A percentile compares a stretch with the other conserved stretches of the same genome.
Evolutionary conservation across 2,797 vertebrate species (phyloP).

Genomic region (Sciurus carolinensis): DNA sequence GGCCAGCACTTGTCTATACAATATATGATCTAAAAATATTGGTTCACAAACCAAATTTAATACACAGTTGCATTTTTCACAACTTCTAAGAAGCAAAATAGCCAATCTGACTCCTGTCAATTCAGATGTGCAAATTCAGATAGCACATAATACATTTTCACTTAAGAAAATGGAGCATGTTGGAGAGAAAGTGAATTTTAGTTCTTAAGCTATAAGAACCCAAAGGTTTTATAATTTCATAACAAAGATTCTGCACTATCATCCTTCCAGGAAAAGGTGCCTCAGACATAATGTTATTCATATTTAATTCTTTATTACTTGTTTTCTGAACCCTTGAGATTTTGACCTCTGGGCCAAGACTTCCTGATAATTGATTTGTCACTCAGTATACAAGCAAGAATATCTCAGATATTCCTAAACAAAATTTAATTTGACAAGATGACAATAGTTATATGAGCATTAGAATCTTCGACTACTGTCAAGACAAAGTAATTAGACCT

Average conservation of each 20-base stretch:
- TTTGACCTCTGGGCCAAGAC: neutral
- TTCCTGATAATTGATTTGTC: neutral
- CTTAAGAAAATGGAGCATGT: neutral
- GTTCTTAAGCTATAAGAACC: neutral
- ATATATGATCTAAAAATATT: neutral
- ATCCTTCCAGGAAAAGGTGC: slow-evolving; percentile 21
- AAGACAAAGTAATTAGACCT: neutral
- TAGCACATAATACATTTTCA: neutral
- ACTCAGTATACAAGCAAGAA: neutral
- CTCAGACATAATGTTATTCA: slow-evolving; percentile 24
- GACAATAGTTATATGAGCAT: neutral
- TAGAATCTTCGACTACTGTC: neutral
- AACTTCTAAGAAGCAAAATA: neutral
- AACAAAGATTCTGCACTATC: neutral
- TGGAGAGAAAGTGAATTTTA: slow-evolving; percentile 1
- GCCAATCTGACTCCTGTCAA: neutral
- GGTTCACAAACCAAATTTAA: neutral
- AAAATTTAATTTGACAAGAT: neutral
- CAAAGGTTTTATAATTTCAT: neutral
- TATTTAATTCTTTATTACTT: slow-evolving; percentile 59
- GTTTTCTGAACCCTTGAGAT: slow-evolving; percentile 22
- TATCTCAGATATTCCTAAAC: neutral
- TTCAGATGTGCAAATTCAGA: neutral
- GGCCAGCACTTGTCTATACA: neutral
- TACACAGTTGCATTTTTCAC: neutral